These are phyloP conservation scores for Papilio glaucus DNA, from an alignment of 1,140 invertebrate genomes.

Conservation along the genomic window DNA sequence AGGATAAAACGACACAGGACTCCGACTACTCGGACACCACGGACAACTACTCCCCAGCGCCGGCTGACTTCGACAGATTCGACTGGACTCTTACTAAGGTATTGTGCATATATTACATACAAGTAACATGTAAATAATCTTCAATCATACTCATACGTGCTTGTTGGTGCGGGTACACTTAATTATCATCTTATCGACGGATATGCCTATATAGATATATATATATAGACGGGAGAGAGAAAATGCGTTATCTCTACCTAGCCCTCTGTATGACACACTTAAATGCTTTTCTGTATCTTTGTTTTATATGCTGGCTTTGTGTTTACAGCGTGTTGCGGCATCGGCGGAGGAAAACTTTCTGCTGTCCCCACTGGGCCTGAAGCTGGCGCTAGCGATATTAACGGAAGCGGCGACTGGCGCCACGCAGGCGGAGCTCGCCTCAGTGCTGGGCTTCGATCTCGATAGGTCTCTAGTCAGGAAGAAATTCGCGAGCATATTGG, in stretches of 20 bases:
- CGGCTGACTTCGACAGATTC: constrained; percentile 66
- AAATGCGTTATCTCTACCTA: too few relatives aligned
- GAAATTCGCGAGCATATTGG: constrained; percentile 82
- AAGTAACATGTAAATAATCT: too few relatives aligned
- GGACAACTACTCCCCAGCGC: constrained; percentile 50
- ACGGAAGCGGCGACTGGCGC: constrained; percentile 87
- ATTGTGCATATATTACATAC: too few relatives aligned
- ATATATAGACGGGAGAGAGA: too few relatives aligned
- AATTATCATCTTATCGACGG: too few relatives aligned
- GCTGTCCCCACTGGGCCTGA: constrained; percentile 92
- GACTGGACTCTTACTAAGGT: constrained; percentile 74
- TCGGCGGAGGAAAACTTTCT: constrained; percentile 85
- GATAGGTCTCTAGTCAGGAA: constrained; percentile 80
- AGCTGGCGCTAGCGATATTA: constrained; percentile 88
- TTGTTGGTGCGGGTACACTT: too few relatives aligned
- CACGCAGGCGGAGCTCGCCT: constrained; percentile 85
- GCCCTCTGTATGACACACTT: constrained; percentile 2
- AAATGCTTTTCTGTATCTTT: constrained; percentile 3
- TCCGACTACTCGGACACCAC: constrained; percentile 52
- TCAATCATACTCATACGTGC: too few relatives aligned
- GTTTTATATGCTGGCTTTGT: background rate
- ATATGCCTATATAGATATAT: too few relatives aligned
- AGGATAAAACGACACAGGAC: constrained; percentile 48
- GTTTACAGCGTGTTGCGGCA: constrained; percentile 65
- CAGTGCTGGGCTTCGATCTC: constrained; percentile 83